These are phyloP conservation scores for Manis pentadactyla DNA, from an alignment of 2,797 vertebrate genomes.

Conservation along the genomic window DNA sequence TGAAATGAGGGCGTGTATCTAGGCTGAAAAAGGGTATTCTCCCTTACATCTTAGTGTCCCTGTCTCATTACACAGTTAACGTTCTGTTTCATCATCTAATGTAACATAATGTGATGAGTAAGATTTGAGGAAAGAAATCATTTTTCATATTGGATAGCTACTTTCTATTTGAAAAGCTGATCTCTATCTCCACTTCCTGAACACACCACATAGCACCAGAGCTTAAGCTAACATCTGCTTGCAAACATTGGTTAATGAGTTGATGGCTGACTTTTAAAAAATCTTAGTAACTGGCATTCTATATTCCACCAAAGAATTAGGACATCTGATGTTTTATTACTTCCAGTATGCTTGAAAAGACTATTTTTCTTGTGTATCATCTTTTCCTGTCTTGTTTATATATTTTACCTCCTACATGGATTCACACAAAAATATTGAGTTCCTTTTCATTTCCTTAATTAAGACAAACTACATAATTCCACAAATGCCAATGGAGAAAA, in stretches of 20 bases:
- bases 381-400: constrained; percentile 82
- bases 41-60: constrained; percentile 84
- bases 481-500: constrained; percentile 59
- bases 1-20: constrained; percentile 74
- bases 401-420: constrained; percentile 77
- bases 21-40: constrained; percentile 79
- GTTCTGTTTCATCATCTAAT: constrained; percentile 85
- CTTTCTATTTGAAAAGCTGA: constrained; percentile 69
- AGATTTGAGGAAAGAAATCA: constrained; percentile 79
- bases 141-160: constrained; percentile 80
- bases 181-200: constrained; percentile 24
- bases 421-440: constrained; percentile 79
- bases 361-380: constrained; percentile 78
- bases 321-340: constrained; percentile 81
- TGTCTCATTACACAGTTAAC: constrained; percentile 87
- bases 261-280: constrained; percentile 67
- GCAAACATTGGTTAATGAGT: constrained; percentile 53
- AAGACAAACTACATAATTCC: constrained; percentile 75
- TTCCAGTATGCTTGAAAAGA: constrained; percentile 81
- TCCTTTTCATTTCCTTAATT: constrained; percentile 85
- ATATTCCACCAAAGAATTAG: constrained; percentile 2
- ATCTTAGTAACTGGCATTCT: constrained; percentile 67
- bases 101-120: constrained; percentile 83
- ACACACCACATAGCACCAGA: constrained; percentile 44
- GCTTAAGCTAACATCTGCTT: constrained; percentile 61